phyloP scores from a whole-genome alignment of 2,888 invertebrate species.

The Epinotia ramella region DNA sequence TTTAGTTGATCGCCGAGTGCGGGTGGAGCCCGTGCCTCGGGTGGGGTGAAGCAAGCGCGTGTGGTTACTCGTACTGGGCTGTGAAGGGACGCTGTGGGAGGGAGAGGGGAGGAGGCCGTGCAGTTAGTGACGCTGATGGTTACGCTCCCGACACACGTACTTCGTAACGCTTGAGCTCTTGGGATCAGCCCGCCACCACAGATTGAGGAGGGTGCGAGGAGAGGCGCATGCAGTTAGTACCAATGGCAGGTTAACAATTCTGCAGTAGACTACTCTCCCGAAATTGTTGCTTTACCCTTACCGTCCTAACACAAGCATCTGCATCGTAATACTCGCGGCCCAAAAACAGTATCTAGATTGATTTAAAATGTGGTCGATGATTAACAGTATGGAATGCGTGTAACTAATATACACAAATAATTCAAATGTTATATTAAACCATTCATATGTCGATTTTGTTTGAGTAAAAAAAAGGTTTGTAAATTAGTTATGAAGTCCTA shows the following conservation, averaged over 20 bases:
- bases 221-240: constrained; percentile 72
- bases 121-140: constrained; percentile 43
- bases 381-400: constrained; percentile 9
- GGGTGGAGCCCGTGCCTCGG: constrained; percentile 6
- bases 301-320: constrained; percentile 24
- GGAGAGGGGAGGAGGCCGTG: constrained; percentile 40
- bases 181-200: constrained; percentile 21
- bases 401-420: background rate
- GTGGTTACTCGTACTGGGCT: constrained; percentile 7
- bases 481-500: constrained; percentile 31
- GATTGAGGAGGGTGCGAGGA: constrained; percentile 57
- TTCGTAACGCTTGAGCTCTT: background rate
- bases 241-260: constrained; percentile 49
- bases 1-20: constrained; percentile 32
- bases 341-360: background rate
- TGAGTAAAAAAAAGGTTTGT: constrained; percentile 14
- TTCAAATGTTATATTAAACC: constrained; percentile 24
- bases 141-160: constrained; percentile 40
- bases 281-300: constrained; percentile 18
- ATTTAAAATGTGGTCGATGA: background rate
- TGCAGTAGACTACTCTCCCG: constrained; percentile 33
- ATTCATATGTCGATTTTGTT: constrained; percentile 20
- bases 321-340: constrained; percentile 11
- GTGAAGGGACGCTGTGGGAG: constrained; percentile 36
- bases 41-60: constrained; percentile 12